Evolutionary conservation across 2,113 vertebrate genomes (phyloP).

Genomic region (Mustela lutreola): DNA sequence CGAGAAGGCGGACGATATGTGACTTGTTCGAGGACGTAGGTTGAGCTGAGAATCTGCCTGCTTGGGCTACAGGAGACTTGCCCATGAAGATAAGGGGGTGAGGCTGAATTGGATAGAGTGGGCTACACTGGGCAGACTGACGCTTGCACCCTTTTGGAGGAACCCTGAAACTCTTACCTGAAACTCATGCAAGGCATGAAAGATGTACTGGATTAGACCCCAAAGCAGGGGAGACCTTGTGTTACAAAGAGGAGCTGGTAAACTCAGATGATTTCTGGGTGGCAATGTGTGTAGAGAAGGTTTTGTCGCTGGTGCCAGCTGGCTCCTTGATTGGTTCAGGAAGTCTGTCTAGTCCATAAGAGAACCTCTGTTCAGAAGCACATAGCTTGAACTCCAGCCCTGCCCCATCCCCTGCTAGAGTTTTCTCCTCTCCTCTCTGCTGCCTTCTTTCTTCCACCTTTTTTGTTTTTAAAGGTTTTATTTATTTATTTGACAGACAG

Average conservation of each 20-base stretch:
- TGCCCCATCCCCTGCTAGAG: fast-evolving
- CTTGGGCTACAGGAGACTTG: neutral
- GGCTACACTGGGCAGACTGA: neutral
- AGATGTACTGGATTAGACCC: neutral
- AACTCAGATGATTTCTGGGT: neutral
- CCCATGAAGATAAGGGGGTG: neutral
- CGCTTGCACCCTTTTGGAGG: neutral
- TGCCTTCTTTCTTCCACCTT: neutral
- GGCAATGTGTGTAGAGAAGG: neutral
- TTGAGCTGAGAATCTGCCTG: neutral
- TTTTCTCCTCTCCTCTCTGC: neutral
- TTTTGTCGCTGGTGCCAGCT: neutral
- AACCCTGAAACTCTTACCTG: neutral
- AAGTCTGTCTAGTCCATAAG: fast-evolving
- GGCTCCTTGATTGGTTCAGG: neutral
- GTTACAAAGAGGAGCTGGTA: neutral
- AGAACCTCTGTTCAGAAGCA: neutral
- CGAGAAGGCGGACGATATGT: neutral
- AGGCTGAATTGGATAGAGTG: neutral
- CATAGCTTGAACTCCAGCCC: neutral
- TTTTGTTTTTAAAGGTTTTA: neutral
- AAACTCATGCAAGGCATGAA: neutral
- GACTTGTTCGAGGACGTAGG: neutral
- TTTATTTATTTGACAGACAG: too few species aligned
- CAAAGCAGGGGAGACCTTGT: too few species aligned